These are phyloP conservation scores for Chionoecetes opilio DNA, from an alignment of 1,140 invertebrate species.

Conservation along the genomic window DNA sequence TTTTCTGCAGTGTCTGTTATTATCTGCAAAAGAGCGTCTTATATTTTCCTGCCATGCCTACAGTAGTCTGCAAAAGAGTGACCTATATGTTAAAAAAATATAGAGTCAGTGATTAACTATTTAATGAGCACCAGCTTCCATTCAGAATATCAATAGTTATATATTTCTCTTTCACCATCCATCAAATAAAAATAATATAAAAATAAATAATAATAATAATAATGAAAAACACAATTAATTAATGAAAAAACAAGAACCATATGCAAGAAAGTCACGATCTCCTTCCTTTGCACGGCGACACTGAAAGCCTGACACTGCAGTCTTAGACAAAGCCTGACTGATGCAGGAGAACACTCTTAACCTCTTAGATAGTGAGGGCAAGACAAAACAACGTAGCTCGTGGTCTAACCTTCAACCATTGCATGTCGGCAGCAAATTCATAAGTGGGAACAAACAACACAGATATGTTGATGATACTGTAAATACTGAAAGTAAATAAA, in stretches of 20 bases:
- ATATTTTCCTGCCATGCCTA: too few species aligned
- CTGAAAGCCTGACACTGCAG: neutral
- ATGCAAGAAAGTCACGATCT: neutral
- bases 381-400: neutral
- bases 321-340: neutral
- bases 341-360: neutral
- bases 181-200: neutral
- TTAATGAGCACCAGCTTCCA: constrained; percentile 28
- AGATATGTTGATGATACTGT: neutral
- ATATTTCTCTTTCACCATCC: neutral
- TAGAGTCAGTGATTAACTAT: neutral
- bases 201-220: too few species aligned
- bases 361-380: neutral
- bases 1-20: neutral
- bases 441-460: constrained; percentile 2
- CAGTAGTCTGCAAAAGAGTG: neutral
- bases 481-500: neutral
- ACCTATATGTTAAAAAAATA: neutral
- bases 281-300: neutral
- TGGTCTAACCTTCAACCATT: neutral
- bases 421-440: constrained; percentile 1
- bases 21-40: neutral
- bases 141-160: neutral
- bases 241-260: too few species aligned
- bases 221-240: too few species aligned